A percentile compares a stretch with the other conserved stretches of the same genome.
Conservation (phyloP, 2,797 vertebrate species). For the Erpetoichthys calabaricus region DNA sequence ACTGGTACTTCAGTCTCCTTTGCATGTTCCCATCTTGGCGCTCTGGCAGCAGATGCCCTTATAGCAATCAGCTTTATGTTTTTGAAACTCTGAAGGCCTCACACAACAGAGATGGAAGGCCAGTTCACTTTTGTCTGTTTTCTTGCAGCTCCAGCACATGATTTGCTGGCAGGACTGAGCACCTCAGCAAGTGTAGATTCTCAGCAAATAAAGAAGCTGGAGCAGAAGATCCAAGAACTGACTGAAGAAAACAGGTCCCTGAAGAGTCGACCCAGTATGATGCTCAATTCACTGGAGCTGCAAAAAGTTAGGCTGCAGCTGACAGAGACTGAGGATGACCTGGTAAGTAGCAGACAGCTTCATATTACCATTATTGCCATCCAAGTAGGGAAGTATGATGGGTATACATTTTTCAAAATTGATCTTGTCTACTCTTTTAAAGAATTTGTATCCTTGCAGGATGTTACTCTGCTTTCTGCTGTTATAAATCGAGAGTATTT, state of each 20-base stretch:
- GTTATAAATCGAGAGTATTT: no score
- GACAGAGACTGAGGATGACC: conserved; percentile 13
- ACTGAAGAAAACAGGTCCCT: conserved; percentile 5
- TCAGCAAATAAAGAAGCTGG: neutral
- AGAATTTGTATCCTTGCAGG: no score
- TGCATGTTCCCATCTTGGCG: no score
- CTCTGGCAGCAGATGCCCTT: no score
- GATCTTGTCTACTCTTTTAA: no score
- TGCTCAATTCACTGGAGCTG: conserved; percentile 7
- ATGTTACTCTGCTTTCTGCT: no score
- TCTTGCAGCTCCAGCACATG: neutral
- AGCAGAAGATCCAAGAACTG: conserved; percentile 1
- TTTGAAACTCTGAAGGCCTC: no score
- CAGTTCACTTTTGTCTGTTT: neutral
- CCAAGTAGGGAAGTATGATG: no score
- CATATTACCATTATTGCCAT: neutral
- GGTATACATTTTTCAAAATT: no score
- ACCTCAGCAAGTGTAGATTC: neutral
- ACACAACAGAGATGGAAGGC: no score
- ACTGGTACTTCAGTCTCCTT: conserved; percentile 5
- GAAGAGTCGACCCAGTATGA: neutral
- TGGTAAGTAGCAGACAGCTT: conserved; percentile 13
- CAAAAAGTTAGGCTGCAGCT: conserved; percentile 13
- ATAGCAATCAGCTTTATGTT: no score
- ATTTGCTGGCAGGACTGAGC: neutral